These are phyloP conservation scores for Lepidurus arcticus DNA, from an alignment of 1,140 invertebrate species.

Conservation along the genomic window DNA sequence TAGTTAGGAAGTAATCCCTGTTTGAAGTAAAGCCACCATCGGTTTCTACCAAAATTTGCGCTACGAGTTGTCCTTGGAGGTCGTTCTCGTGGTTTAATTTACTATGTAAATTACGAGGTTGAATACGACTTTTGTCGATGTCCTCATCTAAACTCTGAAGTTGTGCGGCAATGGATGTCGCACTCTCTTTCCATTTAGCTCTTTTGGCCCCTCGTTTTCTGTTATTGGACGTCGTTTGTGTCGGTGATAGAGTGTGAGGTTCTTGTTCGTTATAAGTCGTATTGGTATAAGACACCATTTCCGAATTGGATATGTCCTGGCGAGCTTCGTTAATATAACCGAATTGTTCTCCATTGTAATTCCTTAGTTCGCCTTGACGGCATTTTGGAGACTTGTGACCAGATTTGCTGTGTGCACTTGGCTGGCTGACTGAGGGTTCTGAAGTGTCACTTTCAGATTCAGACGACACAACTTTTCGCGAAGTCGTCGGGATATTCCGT, in stretches of 20 bases:
- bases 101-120: neutral
- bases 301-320: neutral
- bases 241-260: neutral
- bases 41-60: constrained; percentile 18
- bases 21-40: constrained; percentile 1
- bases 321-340: neutral
- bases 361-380: neutral
- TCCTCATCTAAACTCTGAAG: neutral
- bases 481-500: neutral
- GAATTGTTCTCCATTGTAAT: neutral
- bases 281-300: neutral
- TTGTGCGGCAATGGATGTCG: neutral
- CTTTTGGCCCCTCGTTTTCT: neutral
- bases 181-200: neutral
- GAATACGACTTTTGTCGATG: neutral
- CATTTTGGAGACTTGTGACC: neutral
- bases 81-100: neutral
- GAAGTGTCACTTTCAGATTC: neutral
- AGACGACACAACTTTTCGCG: neutral
- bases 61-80: neutral
- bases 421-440: neutral
- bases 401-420: neutral
- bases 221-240: neutral
- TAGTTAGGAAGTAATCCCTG: neutral
- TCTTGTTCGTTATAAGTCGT: neutral